These are phyloP conservation scores for Acanthosepion pharaonis DNA, from an alignment of 2,888 invertebrate species.

Conservation along the genomic window DNA sequence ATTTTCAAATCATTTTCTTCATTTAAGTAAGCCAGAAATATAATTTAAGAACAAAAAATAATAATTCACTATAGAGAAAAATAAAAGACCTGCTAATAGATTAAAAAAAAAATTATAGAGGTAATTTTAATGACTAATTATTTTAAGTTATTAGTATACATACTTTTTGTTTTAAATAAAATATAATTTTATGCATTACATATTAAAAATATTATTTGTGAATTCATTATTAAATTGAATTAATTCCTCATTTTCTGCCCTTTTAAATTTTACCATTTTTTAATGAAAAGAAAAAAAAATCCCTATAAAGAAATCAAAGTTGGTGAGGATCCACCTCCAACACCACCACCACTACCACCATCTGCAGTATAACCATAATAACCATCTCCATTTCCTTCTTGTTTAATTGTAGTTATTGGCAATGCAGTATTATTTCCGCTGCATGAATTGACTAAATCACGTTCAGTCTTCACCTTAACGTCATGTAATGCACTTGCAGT, in stretches of 20 bases:
- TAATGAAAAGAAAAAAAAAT: not conserved
- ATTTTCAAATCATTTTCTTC: too few species aligned
- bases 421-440: not conserved
- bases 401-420: not conserved
- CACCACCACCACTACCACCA: not conserved
- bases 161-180: too few species aligned
- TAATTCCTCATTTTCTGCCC: not conserved
- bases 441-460: not conserved
- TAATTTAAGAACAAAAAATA: too few species aligned
- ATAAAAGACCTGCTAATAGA: too few species aligned
- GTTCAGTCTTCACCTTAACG: constrained; percentile 38
- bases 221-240: too few species aligned
- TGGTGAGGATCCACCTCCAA: not conserved
- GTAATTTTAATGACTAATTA: too few species aligned
- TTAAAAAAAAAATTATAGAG: too few species aligned
- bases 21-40: too few species aligned
- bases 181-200: too few species aligned
- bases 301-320: not conserved
- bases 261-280: not conserved
- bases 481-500: not conserved
- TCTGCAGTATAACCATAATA: not conserved
- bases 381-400: constrained; percentile 33
- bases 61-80: too few species aligned
- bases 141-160: too few species aligned
- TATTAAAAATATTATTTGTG: too few species aligned